These are phyloP conservation scores for Corythornis madagascariensis DNA, from an alignment of 2,113 vertebrate genomes.

Conservation along the genomic window DNA sequence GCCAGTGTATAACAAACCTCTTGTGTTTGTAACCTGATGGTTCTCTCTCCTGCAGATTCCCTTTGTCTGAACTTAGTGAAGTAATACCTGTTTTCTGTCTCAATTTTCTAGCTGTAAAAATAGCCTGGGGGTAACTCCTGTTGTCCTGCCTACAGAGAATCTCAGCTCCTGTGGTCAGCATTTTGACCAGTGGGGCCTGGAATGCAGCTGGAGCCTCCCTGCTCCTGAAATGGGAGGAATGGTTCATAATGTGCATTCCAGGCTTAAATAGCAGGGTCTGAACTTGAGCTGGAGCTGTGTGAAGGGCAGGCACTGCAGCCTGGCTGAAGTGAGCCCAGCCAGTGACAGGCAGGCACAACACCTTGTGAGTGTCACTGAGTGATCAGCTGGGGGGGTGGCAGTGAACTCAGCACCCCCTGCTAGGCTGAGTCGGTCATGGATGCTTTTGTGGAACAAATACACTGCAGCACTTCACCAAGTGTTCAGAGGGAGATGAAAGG, in stretches of 20 bases:
- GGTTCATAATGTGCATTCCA: neutral
- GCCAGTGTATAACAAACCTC: neutral
- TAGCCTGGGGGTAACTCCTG: neutral
- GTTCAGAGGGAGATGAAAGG: slow-evolving; percentile 44
- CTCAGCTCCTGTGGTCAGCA: neutral
- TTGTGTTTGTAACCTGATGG: neutral
- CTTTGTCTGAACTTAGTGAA: neutral
- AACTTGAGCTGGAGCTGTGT: neutral
- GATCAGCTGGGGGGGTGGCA: too few species aligned
- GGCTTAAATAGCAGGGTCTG: neutral
- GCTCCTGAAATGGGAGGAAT: neutral
- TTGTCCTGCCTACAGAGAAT: neutral
- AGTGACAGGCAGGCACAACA: neutral
- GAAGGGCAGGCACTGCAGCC: neutral
- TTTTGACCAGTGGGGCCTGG: neutral
- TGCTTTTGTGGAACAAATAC: neutral
- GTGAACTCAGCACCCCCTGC: neutral
- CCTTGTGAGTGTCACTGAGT: neutral
- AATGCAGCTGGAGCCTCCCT: neutral
- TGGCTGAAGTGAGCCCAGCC: neutral
- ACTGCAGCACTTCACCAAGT: neutral
- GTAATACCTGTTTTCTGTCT: neutral
- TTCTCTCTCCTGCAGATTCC: neutral
- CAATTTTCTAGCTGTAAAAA: neutral
- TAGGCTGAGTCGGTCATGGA: neutral